Percentiles rank a stretch among this genome's conserved stretches.
Evolutionary conservation across 1,140 invertebrate species (phyloP).

Genomic region (Andrena cerasifolii): DNA sequence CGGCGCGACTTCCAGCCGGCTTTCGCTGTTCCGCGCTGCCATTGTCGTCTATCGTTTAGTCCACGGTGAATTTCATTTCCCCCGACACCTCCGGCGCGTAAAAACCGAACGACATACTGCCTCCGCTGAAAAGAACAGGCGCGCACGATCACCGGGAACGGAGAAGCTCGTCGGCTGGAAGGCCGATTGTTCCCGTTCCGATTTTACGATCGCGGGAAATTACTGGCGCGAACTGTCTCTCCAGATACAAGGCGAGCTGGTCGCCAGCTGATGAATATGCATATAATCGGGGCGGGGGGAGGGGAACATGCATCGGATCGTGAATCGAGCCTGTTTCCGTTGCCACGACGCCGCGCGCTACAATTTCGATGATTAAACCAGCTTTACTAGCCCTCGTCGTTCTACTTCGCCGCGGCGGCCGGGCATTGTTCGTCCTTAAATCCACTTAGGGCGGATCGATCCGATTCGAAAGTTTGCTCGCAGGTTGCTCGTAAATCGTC

Average conservation of each 20-base stretch:
- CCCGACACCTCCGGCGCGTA: neutral
- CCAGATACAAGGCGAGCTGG: neutral
- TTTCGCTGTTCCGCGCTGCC: neutral
- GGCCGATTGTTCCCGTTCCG: constrained; percentile 37
- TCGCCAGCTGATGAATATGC: neutral
- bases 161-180: constrained; percentile 27
- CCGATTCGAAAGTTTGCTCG: neutral
- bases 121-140: constrained; percentile 12
- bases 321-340: constrained; percentile 29
- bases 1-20: neutral
- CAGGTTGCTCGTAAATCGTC: constrained; percentile 30
- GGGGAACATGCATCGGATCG: constrained; percentile 34
- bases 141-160: neutral
- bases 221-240: neutral
- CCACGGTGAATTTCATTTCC: constrained; percentile 28
- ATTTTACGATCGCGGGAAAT: constrained; percentile 34
- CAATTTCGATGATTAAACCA: constrained; percentile 47
- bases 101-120: constrained; percentile 9
- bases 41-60: constrained; percentile 35
- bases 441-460: neutral
- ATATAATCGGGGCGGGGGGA: too few species aligned
- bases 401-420: neutral
- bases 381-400: neutral
- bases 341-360: too few species aligned
- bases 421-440: constrained; percentile 12